Percentiles rank a stretch among this genome's conserved stretches.
Evolutionary conservation across 2,797 vertebrate species (phyloP).

Genomic region (Gastrophryne carolinensis): DNA sequence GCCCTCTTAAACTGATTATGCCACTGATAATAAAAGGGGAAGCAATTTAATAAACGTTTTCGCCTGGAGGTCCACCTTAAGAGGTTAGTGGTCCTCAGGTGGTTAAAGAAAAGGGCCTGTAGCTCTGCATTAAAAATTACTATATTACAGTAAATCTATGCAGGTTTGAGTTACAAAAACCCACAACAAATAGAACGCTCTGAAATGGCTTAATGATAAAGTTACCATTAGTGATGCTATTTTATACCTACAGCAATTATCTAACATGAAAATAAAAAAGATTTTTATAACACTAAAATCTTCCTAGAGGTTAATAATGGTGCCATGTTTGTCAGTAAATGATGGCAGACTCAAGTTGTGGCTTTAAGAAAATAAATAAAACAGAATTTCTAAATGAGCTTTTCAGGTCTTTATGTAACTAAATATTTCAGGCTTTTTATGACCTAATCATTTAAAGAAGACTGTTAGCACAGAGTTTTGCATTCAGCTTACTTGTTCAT

Average conservation of each 20-base stretch:
- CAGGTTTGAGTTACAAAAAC: background rate
- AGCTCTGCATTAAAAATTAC: no score
- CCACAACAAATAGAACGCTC: background rate
- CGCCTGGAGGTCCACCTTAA: no score
- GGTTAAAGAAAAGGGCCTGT: no score
- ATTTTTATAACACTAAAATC: background rate
- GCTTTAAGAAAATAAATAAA: slow-evolving; percentile 8
- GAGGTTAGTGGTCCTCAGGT: no score
- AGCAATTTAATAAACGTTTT: no score
- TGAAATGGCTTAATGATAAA: background rate
- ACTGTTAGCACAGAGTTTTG: slow-evolving; percentile 24
- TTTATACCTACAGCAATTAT: background rate
- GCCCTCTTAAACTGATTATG: no score
- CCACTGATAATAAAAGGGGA: no score
- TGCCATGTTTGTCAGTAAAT: background rate
- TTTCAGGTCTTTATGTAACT: slow-evolving; percentile 35
- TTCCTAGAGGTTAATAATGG: slow-evolving; percentile 25
- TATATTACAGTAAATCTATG: no score
- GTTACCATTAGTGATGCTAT: background rate
- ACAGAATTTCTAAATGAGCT: slow-evolving; percentile 19
- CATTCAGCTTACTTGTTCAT: slow-evolving; percentile 18
- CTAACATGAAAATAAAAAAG: background rate
- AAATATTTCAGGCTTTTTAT: slow-evolving; percentile 39
- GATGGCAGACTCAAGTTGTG: background rate
- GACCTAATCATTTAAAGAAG: slow-evolving; percentile 30